Evolutionary conservation across 2,797 vertebrate species (phyloP), one percentile per base, ranked within the genome.

Genomic region (Myotis pilosus): DNA sequence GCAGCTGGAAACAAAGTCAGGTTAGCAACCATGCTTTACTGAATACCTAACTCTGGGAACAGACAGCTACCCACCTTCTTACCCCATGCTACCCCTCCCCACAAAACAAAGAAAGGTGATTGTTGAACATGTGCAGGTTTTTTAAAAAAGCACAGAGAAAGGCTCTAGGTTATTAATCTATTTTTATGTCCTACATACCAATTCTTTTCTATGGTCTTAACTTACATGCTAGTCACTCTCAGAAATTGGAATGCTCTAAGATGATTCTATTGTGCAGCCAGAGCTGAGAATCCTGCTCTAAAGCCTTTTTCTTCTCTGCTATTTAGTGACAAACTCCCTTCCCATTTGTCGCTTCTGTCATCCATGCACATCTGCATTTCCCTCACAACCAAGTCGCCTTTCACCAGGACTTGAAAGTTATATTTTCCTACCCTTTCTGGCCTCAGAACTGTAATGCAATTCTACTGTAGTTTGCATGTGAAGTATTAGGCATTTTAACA

Each of bases 201-300:
- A 23, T 79, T 89, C n/a, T 85, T 86, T 87, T 76, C 75, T 84
- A 4, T 53, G 4, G 41, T 79, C 30, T 92, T 92, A 76, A 82
- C 55, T 84, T 79, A n/a, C 1, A 60, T 69, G 13, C 23, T 69
- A 25, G 49, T 36, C 60, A 83, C 25, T 86, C 17, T 30, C 41
- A 87, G 62, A 68, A 91, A 76, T 0, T 30, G n/a, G 10, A 49
- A n/a, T 80, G 36, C 28, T 84, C 55, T 13, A 30, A 13, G 49
- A 62, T 30, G 62, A 87, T 47, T 62, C 69, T 60, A 10, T 2
- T 12, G 12, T 75, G 25, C 1, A 23, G 30, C 20, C 25, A 69
- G 83, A 57, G 36, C 12, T 47, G 60, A 51, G 20, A 69, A 16
- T 78, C 38, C 51, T 53, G 47, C 51, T 86, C 19, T 11, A 25